Base-by-base conservation (phyloP, 2,113 vertebrate genomes). In the Antennarius striatus region DNA sequence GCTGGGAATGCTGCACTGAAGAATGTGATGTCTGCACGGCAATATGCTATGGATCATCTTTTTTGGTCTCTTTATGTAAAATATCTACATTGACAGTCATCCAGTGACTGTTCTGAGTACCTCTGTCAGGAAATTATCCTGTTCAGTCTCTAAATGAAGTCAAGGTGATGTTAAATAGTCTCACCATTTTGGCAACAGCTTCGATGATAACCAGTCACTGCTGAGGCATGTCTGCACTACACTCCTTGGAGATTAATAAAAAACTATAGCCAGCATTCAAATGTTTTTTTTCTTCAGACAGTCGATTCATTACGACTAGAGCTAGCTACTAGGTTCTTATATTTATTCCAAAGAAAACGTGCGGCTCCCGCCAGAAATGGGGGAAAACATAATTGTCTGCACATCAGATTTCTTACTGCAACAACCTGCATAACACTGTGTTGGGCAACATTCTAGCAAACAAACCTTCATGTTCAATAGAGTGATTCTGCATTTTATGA, bases 331-430 rank as follows among this genome's bases (percentile, higher is more conserved):
- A 46, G 46, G 47, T 47, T 61, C 59, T 57, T 61, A 46, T n/a
- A 69, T 69, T 69, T 64, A 66, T 63, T 77, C 40, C 65, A 82
- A 82, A 74, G 55, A 79, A 85, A 85, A 59, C 6, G 29, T 60
- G 39, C 4, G 12, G 36, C 51, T 74, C 65, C 67, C 80, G 76
- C 83, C 83, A 82, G 56, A 77, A 59, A 51, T 0, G 17, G 9
- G 14, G 57, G 39, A 3, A 11, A 48, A 11, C 63, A 60, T 22
- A 36, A 56, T 49, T 56, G 47, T 58, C 29, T 47, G 36, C 36
- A 40, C 62, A 60, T 46, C 10, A 63, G 65, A 68, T 73, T 70
- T 57, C 48, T 76, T 71, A 16, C 47, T 76, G 30, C 42, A 58
- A 79, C 60, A 84, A 71, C 1, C 47, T 48, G 58, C 36, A 64